Conservation (phyloP, 1,140 invertebrate genomes). For the Sycophaga agraensis region DNA sequence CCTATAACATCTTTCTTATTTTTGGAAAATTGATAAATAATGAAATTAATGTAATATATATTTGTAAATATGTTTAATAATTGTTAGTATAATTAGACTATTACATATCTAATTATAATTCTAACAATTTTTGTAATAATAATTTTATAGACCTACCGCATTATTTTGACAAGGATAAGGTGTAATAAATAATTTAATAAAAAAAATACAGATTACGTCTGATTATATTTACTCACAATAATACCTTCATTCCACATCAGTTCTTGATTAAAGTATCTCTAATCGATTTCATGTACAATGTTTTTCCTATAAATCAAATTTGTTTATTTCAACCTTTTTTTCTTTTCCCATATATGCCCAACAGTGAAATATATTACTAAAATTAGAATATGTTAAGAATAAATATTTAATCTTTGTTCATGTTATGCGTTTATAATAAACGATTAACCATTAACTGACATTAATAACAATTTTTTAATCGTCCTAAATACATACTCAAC, state of each 20-base stretch:
- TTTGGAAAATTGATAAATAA: not conserved
- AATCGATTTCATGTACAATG: constrained; percentile 32
- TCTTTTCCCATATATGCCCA: constrained; percentile 15
- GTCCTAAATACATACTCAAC: constrained; percentile 21
- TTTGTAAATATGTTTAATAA: no score
- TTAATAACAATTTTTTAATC: constrained; percentile 37
- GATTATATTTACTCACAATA: constrained; percentile 40
- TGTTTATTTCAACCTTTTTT: constrained; percentile 12
- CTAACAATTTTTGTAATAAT: no score
- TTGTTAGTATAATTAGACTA: no score
- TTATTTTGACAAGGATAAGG: constrained; percentile 1
- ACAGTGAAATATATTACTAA: constrained; percentile 35
- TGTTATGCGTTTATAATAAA: constrained; percentile 38
- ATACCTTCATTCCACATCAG: constrained; percentile 37
- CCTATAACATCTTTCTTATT: constrained; percentile 36
- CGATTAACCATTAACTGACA: constrained; percentile 40
- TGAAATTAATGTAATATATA: not conserved
- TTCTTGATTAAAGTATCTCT: constrained; percentile 33
- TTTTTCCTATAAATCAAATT: constrained; percentile 28
- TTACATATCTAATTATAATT: no score
- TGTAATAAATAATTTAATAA: constrained; percentile 11
- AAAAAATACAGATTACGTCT: constrained; percentile 36
- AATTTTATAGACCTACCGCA: no score
- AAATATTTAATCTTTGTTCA: constrained; percentile 50
- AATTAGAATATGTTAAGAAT: constrained; percentile 40